Evolutionary conservation across 92 coral and sea anemone genomes (phyloP).

Genomic region (Palythoa grandiflora): DNA sequence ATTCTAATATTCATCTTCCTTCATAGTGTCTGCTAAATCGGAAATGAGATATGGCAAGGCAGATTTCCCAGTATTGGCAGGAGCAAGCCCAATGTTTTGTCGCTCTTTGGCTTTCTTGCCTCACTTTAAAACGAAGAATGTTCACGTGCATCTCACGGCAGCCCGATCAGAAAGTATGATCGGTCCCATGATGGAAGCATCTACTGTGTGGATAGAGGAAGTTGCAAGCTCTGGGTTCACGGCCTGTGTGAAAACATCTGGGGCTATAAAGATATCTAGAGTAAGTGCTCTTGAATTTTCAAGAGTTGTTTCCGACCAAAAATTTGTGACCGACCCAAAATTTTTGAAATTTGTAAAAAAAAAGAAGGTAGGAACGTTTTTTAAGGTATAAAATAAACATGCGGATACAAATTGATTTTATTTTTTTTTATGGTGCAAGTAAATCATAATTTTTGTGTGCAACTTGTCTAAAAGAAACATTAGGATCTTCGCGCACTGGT

Average conservation of each 20-base stretch:
- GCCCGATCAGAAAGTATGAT: slow-evolving; percentile 53
- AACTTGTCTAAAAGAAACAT: too few relatives aligned
- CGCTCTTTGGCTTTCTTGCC: slow-evolving; percentile 46
- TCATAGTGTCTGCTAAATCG: slow-evolving; percentile 18
- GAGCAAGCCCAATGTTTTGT: slow-evolving; percentile 44
- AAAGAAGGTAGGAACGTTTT: too few relatives aligned
- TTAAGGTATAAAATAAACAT: too few relatives aligned
- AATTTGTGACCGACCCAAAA: too few relatives aligned
- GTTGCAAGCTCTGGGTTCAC: slow-evolving; percentile 58
- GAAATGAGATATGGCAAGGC: slow-evolving; percentile 37
- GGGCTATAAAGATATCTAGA: slow-evolving; percentile 51
- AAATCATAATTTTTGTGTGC: too few relatives aligned
- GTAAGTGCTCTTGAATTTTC: slow-evolving; percentile 41
- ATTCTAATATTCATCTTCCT: background rate
- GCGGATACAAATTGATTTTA: too few relatives aligned
- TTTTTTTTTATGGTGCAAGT: too few relatives aligned
- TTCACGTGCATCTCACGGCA: slow-evolving; percentile 73
- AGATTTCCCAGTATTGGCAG: slow-evolving; percentile 24
- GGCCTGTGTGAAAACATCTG: slow-evolving; percentile 75
- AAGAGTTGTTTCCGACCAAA: background rate
- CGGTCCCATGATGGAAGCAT: slow-evolving; percentile 65
- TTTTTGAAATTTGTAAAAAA: too few relatives aligned
- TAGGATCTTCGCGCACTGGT: too few relatives aligned
- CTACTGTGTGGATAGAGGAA: slow-evolving; percentile 84
- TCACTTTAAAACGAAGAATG: slow-evolving; percentile 56